Conservation (phyloP, 2,888 invertebrate species). For the Rhagonycha lutea region DNA sequence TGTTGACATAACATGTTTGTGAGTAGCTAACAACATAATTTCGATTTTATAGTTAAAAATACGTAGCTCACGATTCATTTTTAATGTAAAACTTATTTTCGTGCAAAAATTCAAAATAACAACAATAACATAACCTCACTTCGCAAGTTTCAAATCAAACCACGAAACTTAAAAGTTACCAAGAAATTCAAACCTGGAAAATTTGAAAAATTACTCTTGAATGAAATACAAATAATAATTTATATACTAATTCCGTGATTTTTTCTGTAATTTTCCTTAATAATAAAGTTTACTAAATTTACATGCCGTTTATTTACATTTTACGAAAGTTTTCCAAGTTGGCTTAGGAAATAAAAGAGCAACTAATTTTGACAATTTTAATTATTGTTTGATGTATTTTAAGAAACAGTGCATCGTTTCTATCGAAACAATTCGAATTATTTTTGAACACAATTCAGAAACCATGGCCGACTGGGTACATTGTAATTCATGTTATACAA, state of each 20-base stretch:
- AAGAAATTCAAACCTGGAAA: neutral
- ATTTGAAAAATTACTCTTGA: no score
- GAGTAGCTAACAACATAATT: conserved; percentile 24
- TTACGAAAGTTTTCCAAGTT: no score
- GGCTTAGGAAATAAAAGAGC: neutral
- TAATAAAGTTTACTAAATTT: no score
- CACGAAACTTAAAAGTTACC: neutral
- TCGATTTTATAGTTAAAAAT: conserved; percentile 18
- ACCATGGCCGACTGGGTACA: conserved; percentile 46
- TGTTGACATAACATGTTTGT: conserved; percentile 50
- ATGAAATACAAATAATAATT: no score
- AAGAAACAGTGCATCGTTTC: neutral
- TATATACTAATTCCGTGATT: no score
- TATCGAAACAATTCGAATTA: neutral
- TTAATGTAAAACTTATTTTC: neutral
- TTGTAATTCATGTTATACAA: conserved; percentile 49
- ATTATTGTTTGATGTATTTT: neutral
- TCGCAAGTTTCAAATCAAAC: neutral
- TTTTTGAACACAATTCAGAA: neutral
- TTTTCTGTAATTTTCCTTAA: no score
- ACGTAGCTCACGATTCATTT: neutral
- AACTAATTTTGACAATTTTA: neutral
- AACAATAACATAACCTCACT: neutral
- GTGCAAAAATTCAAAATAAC: neutral
- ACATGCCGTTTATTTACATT: no score